Percentiles rank a stretch among this genome's conserved stretches.
Conservation (phyloP, 2,888 invertebrate species). For the Platycheirus albimanus region DNA sequence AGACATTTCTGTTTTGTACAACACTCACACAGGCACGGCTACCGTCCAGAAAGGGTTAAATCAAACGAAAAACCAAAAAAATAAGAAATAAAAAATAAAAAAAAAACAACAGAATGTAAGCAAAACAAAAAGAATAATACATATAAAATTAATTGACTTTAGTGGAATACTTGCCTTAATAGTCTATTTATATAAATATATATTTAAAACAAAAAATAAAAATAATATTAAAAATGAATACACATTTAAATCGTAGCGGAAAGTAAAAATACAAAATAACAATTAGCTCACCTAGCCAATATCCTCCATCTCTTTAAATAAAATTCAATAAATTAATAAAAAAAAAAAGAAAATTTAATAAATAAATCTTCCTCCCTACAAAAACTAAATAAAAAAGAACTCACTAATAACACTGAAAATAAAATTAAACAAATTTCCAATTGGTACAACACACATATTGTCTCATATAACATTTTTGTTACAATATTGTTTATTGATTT, state of each 20-base stretch:
- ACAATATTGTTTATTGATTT: slow-evolving; percentile 7
- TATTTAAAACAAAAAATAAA: slow-evolving; percentile 57
- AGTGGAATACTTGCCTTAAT: slow-evolving; percentile 76
- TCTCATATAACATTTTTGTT: slow-evolving; percentile 28
- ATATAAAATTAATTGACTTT: slow-evolving; percentile 75
- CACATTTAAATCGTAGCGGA: slow-evolving; percentile 72
- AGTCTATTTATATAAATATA: slow-evolving; percentile 75
- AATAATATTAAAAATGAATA: slow-evolving; percentile 49
- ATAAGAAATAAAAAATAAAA: slow-evolving; percentile 14
- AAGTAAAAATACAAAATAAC: slow-evolving; percentile 47
- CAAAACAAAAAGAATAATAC: slow-evolving; percentile 61
- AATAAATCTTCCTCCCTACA: slow-evolving; percentile 45
- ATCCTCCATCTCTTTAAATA: slow-evolving; percentile 68
- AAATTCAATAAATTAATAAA: slow-evolving; percentile 60
- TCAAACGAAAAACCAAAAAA: background rate
- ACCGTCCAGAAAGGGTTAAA: slow-evolving; percentile 72
- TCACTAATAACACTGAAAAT: slow-evolving; percentile 61
- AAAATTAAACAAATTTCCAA: slow-evolving; percentile 50
- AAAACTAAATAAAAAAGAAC: slow-evolving; percentile 47
- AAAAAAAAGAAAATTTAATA: slow-evolving; percentile 62
- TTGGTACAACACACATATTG: slow-evolving; percentile 56
- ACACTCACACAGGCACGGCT: slow-evolving; percentile 53
- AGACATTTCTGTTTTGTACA: slow-evolving; percentile 25
- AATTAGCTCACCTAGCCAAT: slow-evolving; percentile 73
- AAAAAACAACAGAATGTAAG: slow-evolving; percentile 22